Base-by-base conservation (phyloP, 1,140 invertebrate genomes). In the Lordiphosa clarofinis region DNA sequence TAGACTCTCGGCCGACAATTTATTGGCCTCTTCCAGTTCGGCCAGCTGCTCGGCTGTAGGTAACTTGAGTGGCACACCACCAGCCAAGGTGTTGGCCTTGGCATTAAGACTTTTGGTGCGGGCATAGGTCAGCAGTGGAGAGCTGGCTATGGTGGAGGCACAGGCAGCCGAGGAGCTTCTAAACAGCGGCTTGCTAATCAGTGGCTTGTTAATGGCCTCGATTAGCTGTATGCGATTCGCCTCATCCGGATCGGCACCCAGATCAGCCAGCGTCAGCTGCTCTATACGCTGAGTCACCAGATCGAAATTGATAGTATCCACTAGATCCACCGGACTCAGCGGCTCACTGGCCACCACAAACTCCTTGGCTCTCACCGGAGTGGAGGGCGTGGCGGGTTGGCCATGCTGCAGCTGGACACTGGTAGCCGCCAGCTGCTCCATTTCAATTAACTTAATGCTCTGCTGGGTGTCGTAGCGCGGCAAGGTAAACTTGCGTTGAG, bases 1-100 rank as follows among this genome's bases (percentile, higher is more conserved):
- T 50, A 88, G 61, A 37, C 87, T 88, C 55, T 88, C 87, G 2
- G 82, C 79, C 0, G 87, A 88, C 43, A 81, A 37, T 55, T 86
- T 86, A 53, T 84, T 76, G 58, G 84, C 81, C 63, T 84, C 76
- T 63, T 88, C 86, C 43, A 84, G 49, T 35, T 84, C 81, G 28
- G 81, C 70, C 40, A 88, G 46, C 39, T 79, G 63, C 49, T 88
- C 70, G 35, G 86, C 73, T 0, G 81, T 88, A 19, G 86, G 86
- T 52, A 84, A 49, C 21, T 66, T 69, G 2, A 76, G 44, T 4
- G 74, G 79, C 50, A 81, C 66, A 2, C 63, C 64, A 0, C 74
- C 71, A 6, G 74, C 68, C 62, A 81, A 12, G 0, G 74, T 87
- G 31, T 63, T 81, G 11, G 86, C 79, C 59, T 87, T 87, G 28